Evolutionary conservation across 2,113 vertebrate species (phyloP).

Genomic region (Leucoraja erinaceus): DNA sequence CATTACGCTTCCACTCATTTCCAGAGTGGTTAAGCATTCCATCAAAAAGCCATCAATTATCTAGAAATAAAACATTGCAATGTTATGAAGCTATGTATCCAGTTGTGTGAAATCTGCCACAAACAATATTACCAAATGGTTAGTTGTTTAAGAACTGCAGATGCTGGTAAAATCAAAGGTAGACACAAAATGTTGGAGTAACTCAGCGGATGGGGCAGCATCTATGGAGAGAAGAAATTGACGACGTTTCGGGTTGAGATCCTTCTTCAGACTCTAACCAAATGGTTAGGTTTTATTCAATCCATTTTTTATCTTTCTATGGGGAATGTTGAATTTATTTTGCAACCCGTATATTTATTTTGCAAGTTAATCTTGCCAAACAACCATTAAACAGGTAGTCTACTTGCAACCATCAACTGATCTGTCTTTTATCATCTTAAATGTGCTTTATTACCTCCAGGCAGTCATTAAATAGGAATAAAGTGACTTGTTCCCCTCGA

Average conservation of each 20-base stretch:
- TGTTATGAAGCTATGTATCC: background rate
- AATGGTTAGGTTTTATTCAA: background rate
- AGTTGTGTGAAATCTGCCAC: background rate
- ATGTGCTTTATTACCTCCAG: slow-evolving; percentile 70
- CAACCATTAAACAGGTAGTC: background rate
- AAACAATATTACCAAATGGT: background rate
- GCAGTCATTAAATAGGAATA: slow-evolving; percentile 96
- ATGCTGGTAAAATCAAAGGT: no score
- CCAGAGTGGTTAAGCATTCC: no score
- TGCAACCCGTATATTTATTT: background rate
- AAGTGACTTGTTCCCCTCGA: slow-evolving; percentile 86
- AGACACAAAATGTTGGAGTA: no score
- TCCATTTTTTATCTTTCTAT: background rate
- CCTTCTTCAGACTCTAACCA: no score
- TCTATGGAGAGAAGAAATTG: no score
- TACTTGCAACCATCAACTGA: background rate
- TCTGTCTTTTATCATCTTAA: no score
- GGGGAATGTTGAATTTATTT: background rate
- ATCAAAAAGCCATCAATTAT: background rate
- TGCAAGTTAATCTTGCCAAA: background rate
- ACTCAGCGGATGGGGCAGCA: no score
- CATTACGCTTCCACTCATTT: no score
- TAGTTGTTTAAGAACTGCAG: no score
- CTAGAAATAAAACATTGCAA: background rate
- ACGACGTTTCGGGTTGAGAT: no score